phyloP scores from a whole-genome alignment of 2,113 vertebrate genomes.

The Tupaia chinensis region DNA sequence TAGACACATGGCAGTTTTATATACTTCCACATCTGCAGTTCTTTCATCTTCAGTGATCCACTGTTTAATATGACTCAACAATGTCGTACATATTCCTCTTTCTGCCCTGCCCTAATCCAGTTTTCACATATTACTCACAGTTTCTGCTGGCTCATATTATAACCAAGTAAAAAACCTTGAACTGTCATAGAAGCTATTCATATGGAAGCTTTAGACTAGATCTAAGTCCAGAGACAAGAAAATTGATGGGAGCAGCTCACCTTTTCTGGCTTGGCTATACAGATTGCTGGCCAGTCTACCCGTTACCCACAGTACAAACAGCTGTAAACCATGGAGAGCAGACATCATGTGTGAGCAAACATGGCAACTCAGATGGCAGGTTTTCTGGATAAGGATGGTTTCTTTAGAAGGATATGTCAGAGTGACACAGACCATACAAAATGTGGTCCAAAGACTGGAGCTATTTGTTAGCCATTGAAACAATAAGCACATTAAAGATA shows the following conservation, averaged over 20 bases:
- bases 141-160: not conserved
- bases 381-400: not conserved
- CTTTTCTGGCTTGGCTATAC: not conserved
- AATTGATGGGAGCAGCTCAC: not conserved
- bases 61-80: constrained; percentile 48
- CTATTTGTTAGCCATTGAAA: not conserved
- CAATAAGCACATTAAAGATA: not conserved
- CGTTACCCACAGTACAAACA: not conserved
- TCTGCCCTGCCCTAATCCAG: not conserved
- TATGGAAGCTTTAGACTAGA: not conserved
- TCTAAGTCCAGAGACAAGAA: not conserved
- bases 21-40: not conserved
- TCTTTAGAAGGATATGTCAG: not conserved
- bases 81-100: not conserved
- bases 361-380: not conserved
- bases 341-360: not conserved
- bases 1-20: not conserved
- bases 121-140: not conserved
- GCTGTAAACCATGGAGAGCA: not conserved
- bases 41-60: not conserved
- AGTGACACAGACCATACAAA: not conserved
- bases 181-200: not conserved
- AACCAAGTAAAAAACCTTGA: not conserved
- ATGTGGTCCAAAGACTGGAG: not conserved
- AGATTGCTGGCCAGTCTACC: not conserved